Conservation (phyloP, 2,797 vertebrate genomes). For the Carcharodon carcharias region DNA sequence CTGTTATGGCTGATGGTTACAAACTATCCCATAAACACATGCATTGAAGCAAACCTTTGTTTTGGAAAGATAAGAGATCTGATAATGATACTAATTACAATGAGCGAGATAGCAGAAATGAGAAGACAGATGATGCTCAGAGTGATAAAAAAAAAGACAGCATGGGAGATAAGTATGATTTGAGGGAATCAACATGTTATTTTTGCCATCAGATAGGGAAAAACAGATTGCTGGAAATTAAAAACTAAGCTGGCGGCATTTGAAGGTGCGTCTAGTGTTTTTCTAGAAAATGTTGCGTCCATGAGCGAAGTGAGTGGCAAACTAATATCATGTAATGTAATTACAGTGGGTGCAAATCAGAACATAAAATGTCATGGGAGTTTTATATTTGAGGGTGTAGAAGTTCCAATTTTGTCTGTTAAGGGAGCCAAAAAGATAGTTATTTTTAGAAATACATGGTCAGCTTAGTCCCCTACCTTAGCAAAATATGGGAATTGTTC, state of each 20-base stretch:
- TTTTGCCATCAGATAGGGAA: not conserved
- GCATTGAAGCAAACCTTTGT: not conserved
- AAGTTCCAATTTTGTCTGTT: not conserved
- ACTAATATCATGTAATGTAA: not conserved
- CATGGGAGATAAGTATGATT: not conserved
- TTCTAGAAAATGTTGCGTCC: not conserved
- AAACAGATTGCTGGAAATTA: not conserved
- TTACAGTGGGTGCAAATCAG: not conserved
- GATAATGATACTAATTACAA: not conserved
- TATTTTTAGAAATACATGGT: not conserved
- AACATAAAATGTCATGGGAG: not conserved
- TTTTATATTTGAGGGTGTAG: not conserved
- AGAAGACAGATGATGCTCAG: not conserved
- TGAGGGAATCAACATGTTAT: not conserved
- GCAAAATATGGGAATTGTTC: not conserved
- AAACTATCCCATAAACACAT: not conserved
- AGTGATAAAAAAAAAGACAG: not conserved
- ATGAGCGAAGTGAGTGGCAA: not conserved
- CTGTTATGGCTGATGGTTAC: not conserved
- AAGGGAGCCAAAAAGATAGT: not conserved
- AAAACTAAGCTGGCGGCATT: not conserved
- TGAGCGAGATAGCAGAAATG: not conserved
- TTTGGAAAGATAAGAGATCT: not conserved
- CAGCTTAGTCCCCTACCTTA: not conserved
- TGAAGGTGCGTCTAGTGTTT: not conserved